Base-by-base conservation (phyloP, 2,113 vertebrate species). In the Halichoerus grypus region DNA sequence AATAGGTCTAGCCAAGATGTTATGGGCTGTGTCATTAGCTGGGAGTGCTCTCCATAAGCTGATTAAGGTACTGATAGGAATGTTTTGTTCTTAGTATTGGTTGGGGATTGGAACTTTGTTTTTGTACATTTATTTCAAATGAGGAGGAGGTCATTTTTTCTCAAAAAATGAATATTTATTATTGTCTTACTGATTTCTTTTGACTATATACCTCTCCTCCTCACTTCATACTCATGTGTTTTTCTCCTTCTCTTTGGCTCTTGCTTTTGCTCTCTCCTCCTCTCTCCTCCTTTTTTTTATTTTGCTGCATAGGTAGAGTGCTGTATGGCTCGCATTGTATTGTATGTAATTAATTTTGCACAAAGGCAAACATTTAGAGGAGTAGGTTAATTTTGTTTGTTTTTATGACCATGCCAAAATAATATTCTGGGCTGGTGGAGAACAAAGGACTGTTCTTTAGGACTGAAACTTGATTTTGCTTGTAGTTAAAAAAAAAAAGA, bases 381-480 rank as follows among this genome's bases (percentile, higher is more conserved):
- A 99, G 98, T 98, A 99, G 98, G 98, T 99, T 99, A 98, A 98
- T 99, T 99, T 99, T 98, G 99, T 99, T 96, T 97, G 98, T 99
- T 99, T 99, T 99, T 99, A 99, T 99, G 99, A 99, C 99, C 99
- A 99, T 98, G 99, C 99, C 99, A 99, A 99, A 99, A 99, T 99
- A 99, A 99, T 99, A 99, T 99, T 99, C 98, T 99, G 98, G 99
- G 99, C 99, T 99, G 99, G 99, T 98, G 98, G 98, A 99, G 99
- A 99, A 99, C 99, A 99, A 99, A 99, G 98, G 99, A 99, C 99
- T 99, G 99, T 99, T 99, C 99, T 99, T 99, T 99, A 98, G 99
- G 99, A 99, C 99, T 99, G 99, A 99, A 99, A 99, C 99, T 99
- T 99, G 99, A 99, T 99, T 99, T 99, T 99, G 99, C 99, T 99